A percentile compares a stretch with the other conserved stretches of the same genome.
Conservation (phyloP, 2,113 vertebrate genomes). For the Leptobrachium leishanense region DNA sequence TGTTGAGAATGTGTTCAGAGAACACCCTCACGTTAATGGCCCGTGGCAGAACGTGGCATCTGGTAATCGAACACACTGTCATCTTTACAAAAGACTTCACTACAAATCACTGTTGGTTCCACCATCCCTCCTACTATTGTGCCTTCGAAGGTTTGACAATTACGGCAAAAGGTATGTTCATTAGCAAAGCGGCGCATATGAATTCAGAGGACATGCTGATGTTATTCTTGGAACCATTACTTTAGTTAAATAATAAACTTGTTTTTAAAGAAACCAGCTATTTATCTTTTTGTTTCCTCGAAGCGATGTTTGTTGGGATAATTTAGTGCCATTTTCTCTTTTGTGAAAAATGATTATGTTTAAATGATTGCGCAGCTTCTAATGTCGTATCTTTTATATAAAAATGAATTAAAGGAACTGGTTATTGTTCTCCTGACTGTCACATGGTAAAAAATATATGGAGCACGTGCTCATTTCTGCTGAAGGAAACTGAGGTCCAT, state of each 20-base stretch:
- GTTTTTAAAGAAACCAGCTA: conserved; percentile 8
- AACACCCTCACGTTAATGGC: conserved; percentile 64
- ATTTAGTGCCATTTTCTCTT: conserved; percentile 5
- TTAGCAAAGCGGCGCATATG: conserved; percentile 32
- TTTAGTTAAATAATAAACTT: conserved; percentile 4
- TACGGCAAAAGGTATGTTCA: conserved; percentile 58
- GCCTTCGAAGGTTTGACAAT: conserved; percentile 57
- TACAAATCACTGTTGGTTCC: conserved; percentile 61
- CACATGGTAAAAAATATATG: conserved; percentile 1
- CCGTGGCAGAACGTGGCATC: conserved; percentile 63
- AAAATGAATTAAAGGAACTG: neutral
- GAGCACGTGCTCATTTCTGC: too few species aligned
- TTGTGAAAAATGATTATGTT: neutral
- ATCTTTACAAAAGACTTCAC: conserved; percentile 61
- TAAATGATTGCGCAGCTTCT: neutral
- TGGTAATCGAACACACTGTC: conserved; percentile 61
- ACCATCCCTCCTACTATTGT: conserved; percentile 51
- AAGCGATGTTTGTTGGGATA: neutral
- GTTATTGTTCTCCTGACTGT: neutral
- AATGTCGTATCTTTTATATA: neutral
- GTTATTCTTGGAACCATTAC: conserved; percentile 3
- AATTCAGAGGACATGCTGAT: neutral
- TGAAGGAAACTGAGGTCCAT: too few species aligned
- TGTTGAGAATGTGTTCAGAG: conserved; percentile 60
- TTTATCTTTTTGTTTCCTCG: conserved; percentile 22